phyloP scores from a whole-genome alignment of 2,888 invertebrate species.

The Ligdia adustata region DNA sequence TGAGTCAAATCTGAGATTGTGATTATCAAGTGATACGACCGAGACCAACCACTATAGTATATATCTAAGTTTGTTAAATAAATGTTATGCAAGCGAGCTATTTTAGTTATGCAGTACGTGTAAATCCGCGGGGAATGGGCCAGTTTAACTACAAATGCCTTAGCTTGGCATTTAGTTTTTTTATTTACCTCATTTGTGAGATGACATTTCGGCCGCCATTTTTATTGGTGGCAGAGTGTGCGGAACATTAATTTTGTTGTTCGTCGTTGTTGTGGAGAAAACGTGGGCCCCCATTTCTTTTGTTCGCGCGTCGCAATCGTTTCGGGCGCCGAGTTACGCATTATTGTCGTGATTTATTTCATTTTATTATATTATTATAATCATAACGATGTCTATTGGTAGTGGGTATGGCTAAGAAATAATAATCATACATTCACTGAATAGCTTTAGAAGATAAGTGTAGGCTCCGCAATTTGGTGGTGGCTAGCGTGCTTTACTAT shows the following conservation, averaged over 20 bases:
- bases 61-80: no score
- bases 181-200: slow-evolving; percentile 81
- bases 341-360: slow-evolving; percentile 28
- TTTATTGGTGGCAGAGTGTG: slow-evolving; percentile 72
- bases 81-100: no score
- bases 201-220: slow-evolving; percentile 73
- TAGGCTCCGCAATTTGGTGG: no score
- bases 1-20: no score
- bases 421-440: no score
- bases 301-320: slow-evolving; percentile 41
- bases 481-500: no score
- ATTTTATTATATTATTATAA: slow-evolving; percentile 6
- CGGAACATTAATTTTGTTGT: slow-evolving; percentile 80
- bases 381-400: slow-evolving; percentile 3
- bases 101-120: no score
- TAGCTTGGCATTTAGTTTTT: slow-evolving; percentile 75
- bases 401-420: not conserved
- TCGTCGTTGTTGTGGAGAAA: slow-evolving; percentile 45
- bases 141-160: slow-evolving; percentile 33
- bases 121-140: not conserved
- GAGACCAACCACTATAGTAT: no score
- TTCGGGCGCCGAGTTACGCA: slow-evolving; percentile 31
- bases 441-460: no score
- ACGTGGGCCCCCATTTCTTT: slow-evolving; percentile 50
- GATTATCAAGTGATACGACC: no score